Base-by-base conservation (phyloP, 2,797 vertebrate genomes). In the Dryobates pubescens region DNA sequence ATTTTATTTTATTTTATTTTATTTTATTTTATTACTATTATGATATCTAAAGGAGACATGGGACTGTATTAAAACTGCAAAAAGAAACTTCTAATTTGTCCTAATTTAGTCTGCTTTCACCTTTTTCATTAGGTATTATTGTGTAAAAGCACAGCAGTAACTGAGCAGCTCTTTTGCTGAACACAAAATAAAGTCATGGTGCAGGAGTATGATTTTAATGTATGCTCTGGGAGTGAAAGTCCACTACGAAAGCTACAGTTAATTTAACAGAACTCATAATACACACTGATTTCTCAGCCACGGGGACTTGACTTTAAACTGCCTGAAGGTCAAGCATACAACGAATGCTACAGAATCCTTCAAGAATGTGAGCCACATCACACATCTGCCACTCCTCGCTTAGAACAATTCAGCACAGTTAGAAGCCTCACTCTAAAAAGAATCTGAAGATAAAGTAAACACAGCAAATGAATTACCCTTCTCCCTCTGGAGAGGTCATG, bases 401-500 rank as follows among this genome's bases (percentile, higher is more conserved):
- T 95, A 96, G 88, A 96, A 97, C 91, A 96, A 95, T 97, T 97
- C 91, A 92, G 75, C 96, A 91, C 73, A 94, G 94, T 95, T 86
- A 95, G 93, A 69, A 83, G 77, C 75, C 94, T 91, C 63, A 58
- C 45, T 84, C 74, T 94, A 92, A 94, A 96, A 97, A 94, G 88
- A 82, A 86, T 93, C 64, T 83, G 70, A 78, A 89, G 88, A 92
- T 93, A 97, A 96, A 96, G 70, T 97, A 97, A 97, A 97, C 94
- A 96, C 10, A 7, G 70, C 68, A 87, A 96, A 96, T 79, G 87
- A 97, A 96, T 96, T 96, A 90, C 82, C 65, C 79, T 94, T 84
- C 93, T 95, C 92, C 92, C 92, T 83, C 76, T 43, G 89, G 92
- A 95, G 91, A 96, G 95, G 95, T 96, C 97, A 95, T 1, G 0